Base-by-base conservation (phyloP, 2,888 invertebrate genomes). In the Brachyptera putata region DNA sequence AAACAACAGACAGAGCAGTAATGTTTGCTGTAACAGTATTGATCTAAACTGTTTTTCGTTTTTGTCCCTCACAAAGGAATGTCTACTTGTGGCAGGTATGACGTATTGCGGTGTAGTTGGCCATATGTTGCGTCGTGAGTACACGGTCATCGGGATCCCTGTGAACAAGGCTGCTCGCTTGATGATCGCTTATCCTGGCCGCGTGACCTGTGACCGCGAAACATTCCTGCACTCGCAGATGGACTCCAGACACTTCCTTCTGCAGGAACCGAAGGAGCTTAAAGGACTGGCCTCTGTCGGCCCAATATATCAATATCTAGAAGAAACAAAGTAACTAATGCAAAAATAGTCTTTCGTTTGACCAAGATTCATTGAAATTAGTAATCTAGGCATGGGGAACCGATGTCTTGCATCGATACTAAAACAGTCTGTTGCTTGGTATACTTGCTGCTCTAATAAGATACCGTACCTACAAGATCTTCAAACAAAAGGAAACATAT, bases 171-270 rank as follows among this genome's bases (percentile, higher is more conserved):
- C 77, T 2, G 75, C 76, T 5, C 60, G 64, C 7, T 30, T 64
- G 26, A 70, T 70, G 70, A 50, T 55, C 14, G 65, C 68, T 21
- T 69, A 69, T 56, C 67, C 66, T 1, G 66, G 66, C 21, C 34
- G 36, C 21, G 64, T 67, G 2, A 63, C 68, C 0, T 86, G 86
- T 67, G 85, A 85, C 66, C 77, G 84, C 58, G 84, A 85, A 66
- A 84, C 84, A 1, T 84, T 85, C 63, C 72, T 85, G 13, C 79
- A 81, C 50, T 85, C 85, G 61, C 84, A 83, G 71, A 72, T 86
- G 3, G 81, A 83, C 64, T 76, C 81, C 1, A 78, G 77, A 34
- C 77, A 80, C 67, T 86, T 86, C 67, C 76, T 76, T 53, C 71
- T 83, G 37, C 79, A 84, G 70, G 79, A 81, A 63, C 69, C 74